These are phyloP conservation scores for Drosophila gunungcola DNA, from an alignment of 1,140 invertebrate species.

Conservation along the genomic window DNA sequence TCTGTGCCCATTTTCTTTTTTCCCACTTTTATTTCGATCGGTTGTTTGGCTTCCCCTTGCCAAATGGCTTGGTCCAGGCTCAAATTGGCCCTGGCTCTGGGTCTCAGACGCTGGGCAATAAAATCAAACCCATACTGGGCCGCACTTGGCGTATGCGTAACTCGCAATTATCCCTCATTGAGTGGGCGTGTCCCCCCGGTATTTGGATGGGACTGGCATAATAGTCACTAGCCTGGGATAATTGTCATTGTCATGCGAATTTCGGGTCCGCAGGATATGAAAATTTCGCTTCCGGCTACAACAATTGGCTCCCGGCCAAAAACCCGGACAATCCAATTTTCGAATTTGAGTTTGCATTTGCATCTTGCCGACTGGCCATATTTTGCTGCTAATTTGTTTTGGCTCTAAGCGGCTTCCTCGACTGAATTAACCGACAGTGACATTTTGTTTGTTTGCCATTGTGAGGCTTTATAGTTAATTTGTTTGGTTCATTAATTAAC, in stretches of 20 bases:
- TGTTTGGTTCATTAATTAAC: background rate
- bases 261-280: conserved; percentile 27
- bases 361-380: conserved; percentile 24
- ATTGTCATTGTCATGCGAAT: conserved; percentile 72
- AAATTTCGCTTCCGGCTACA: conserved; percentile 27
- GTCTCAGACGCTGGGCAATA: conserved; percentile 52
- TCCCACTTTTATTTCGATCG: conserved; percentile 14
- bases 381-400: conserved; percentile 43
- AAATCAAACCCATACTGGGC: conserved; percentile 64
- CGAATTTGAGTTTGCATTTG: conserved; percentile 23
- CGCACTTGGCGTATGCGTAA: conserved; percentile 75
- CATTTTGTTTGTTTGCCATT: conserved; percentile 19
- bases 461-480: conserved; percentile 9
- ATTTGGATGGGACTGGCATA: conserved; percentile 15
- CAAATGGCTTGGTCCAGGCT: conserved; percentile 60
- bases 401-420: conserved; percentile 26
- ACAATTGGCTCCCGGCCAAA: conserved; percentile 17
- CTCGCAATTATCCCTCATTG: conserved; percentile 76
- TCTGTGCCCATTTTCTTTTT: conserved; percentile 42
- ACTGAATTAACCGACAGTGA: conserved; percentile 21
- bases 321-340: conserved; percentile 46
- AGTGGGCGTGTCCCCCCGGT: conserved; percentile 56
- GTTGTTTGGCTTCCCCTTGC: conserved; percentile 58
- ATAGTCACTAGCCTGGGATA: conserved; percentile 53
- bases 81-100: conserved; percentile 60